Evolutionary conservation across 1,140 invertebrate species (phyloP).

Genomic region (Phortica variegata): DNA sequence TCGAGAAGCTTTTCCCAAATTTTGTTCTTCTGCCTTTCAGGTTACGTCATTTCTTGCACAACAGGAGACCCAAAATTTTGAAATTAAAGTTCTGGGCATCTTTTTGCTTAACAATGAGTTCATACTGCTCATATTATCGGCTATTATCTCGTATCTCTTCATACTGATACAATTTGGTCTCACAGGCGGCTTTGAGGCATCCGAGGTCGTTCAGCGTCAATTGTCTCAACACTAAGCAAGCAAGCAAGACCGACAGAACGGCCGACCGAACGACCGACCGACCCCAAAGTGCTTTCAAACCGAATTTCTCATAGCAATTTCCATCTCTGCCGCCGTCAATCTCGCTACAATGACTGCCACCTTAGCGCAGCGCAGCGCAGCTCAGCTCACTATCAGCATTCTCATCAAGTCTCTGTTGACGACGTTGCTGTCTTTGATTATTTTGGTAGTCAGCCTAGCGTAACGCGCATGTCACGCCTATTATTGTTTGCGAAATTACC

Average conservation of each 20-base stretch:
- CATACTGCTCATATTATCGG: constrained; percentile 40
- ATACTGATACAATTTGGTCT: constrained; percentile 45
- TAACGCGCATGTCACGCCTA: constrained; percentile 53
- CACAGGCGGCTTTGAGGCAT: constrained; percentile 33
- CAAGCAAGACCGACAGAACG: too few relatives aligned
- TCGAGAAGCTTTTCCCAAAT: not conserved
- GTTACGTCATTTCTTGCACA: constrained; percentile 32
- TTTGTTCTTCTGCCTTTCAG: constrained; percentile 5
- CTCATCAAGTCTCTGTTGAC: constrained; percentile 39
- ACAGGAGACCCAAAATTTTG: constrained; percentile 31
- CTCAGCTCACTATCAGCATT: constrained; percentile 24
- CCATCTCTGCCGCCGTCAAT: constrained; percentile 16
- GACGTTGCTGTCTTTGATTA: constrained; percentile 52
- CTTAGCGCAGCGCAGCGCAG: not conserved
- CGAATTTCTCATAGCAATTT: constrained; percentile 21
- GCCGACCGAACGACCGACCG: too few relatives aligned
- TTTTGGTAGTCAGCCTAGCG: constrained; percentile 47
- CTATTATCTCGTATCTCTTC: constrained; percentile 42
- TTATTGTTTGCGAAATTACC: constrained; percentile 33
- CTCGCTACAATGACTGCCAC: too few relatives aligned
- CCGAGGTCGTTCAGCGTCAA: constrained; percentile 14
- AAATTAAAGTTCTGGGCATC: constrained; percentile 43
- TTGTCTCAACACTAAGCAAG: constrained; percentile 5
- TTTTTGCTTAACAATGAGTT: constrained; percentile 41
- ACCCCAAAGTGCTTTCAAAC: constrained; percentile 23